Base-by-base conservation (phyloP, 2,888 invertebrate genomes). In the Eremobia ochroleuca region DNA sequence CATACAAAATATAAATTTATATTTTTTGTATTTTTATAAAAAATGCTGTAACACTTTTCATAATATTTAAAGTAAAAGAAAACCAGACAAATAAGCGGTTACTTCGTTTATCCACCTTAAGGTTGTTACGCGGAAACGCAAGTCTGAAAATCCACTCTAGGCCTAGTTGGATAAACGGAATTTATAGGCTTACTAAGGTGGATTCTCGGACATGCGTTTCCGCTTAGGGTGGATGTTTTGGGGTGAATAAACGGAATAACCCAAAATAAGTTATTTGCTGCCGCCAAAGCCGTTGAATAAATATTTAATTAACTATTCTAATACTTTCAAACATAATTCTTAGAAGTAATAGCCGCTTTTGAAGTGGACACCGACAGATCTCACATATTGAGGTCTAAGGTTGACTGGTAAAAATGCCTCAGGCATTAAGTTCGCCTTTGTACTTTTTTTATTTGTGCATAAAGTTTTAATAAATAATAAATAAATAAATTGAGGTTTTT, bases 301-400 rank as follows among this genome's bases (percentile, higher is more conserved):
- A 72, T 73, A 79, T 71, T 59, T 37, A 18, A 65, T 31, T 70
- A 34, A 43, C 64, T 87, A 87, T 71, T 86, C 74, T 83, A 75
- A 68, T 86, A 76, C 62, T 73, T 77, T 73, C 13, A 77, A 85
- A 86, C 37, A 28, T 71, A 11, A 59, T 28, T 75, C 37, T 66
- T 58, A 59, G 46, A 86, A 75, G 79, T 83, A 86, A 79, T 70
- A 75, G 72, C 87, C 68, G 72, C 80, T 64, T 79, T 73, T 72
- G 69, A 69, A 75, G 61, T 62, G 49, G 61, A 46, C 71, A 37
- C 25, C 11, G 62, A 55, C 13, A 46, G 62, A 40, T 21, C 28
- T 34, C 40, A 43, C 6, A 25, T 52, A 52, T 40, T 49, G 34
- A 76, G 28, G 40, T 78, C n/a, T n/a, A n/a, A n/a, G n/a, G n/a